Base-by-base conservation (phyloP, 2,113 vertebrate genomes). In the Oncorhynchus mykiss region DNA sequence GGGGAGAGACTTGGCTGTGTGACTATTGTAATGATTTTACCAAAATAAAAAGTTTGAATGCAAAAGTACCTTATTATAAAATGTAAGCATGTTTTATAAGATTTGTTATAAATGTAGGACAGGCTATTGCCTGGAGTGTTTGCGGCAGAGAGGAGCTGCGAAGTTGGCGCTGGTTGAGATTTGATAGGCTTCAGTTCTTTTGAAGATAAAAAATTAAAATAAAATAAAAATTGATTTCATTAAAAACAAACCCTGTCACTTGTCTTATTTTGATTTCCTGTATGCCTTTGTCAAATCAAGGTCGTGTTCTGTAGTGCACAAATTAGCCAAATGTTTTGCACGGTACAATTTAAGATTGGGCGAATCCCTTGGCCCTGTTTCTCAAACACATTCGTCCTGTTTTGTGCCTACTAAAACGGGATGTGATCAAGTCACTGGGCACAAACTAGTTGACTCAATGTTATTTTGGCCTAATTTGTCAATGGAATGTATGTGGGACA, bases 1-100 rank as follows among this genome's bases (percentile, higher is more conserved):
- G 96, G 94, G 91, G 83, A 18, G 91, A 66, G 78, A 93, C 92
- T 93, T 91, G 85, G 96, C 96, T 86, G 96, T 98, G 96, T 96
- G 94, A 83, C 95, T 91, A 94, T 93, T 97, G 93, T 95, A 93
- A 81, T 93, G 95, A 95, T 99, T 99, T 99, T 98, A 99, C 96
- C 97, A 95, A 93, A 99, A 98, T 97, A 97, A 93, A 67, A 80
- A 84, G 91, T 95, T 93, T 92, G 90, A 90, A 92, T 91, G 92
- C 92, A 88, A 87, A 92, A 90, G 74, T 86, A 75, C 77, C 77
- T 78, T 51, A 14, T 51, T 51, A 51, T 51, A 82, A 70, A 80
- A 87, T 82, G 85, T 78, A 77, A 89, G 91, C 90, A 92, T 91
- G 91, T 91, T 92, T 92, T 74, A 87, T 88, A 80, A 85, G 75